A percentile compares a stretch with the other conserved stretches of the same genome.
Evolutionary conservation across 2,113 vertebrate species (phyloP).

Genomic region (Brachionichthys hirsutus): DNA sequence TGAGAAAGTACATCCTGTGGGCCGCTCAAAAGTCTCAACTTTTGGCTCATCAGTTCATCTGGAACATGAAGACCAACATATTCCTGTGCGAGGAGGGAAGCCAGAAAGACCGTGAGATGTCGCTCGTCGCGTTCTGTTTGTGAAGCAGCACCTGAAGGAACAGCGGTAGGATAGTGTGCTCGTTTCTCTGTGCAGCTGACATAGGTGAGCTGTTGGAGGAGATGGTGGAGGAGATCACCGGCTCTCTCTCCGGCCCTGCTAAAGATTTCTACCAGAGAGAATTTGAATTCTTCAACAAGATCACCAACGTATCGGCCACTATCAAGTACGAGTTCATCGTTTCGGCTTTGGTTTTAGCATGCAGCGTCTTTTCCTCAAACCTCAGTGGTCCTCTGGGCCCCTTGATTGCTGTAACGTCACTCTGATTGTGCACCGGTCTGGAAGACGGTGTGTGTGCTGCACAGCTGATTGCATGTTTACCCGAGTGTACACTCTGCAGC

Average conservation of each 20-base stretch:
- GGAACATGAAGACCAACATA: slow-evolving; percentile 99
- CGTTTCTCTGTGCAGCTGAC: slow-evolving; percentile 80
- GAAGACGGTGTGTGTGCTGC: slow-evolving; percentile 16
- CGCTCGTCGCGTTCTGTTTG: not conserved
- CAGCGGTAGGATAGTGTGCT: not conserved
- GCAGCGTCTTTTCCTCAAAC: not conserved
- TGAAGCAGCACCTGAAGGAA: not conserved
- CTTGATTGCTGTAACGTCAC: slow-evolving; percentile 24
- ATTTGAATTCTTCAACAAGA: slow-evolving; percentile 97
- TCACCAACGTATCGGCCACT: slow-evolving; percentile 93
- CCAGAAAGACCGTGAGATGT: slow-evolving; percentile 90
- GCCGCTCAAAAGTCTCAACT: slow-evolving; percentile 95
- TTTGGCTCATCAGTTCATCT: slow-evolving; percentile 96
- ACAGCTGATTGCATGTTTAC: not conserved
- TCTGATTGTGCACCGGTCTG: slow-evolving; percentile 39
- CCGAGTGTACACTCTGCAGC: slow-evolving; percentile 7
- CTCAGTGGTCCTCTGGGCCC: slow-evolving; percentile 32
- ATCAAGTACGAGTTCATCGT: slow-evolving; percentile 83
- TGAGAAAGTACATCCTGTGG: slow-evolving; percentile 95
- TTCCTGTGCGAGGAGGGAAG: slow-evolving; percentile 90
- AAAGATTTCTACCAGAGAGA: slow-evolving; percentile 98
- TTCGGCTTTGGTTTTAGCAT: not conserved
- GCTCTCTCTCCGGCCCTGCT: slow-evolving; percentile 90
- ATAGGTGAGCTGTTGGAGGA: slow-evolving; percentile 93
- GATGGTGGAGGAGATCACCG: slow-evolving; percentile 92